phyloP scores from a whole-genome alignment of 2,888 invertebrate species.

The Cryptocephalus moraei region DNA sequence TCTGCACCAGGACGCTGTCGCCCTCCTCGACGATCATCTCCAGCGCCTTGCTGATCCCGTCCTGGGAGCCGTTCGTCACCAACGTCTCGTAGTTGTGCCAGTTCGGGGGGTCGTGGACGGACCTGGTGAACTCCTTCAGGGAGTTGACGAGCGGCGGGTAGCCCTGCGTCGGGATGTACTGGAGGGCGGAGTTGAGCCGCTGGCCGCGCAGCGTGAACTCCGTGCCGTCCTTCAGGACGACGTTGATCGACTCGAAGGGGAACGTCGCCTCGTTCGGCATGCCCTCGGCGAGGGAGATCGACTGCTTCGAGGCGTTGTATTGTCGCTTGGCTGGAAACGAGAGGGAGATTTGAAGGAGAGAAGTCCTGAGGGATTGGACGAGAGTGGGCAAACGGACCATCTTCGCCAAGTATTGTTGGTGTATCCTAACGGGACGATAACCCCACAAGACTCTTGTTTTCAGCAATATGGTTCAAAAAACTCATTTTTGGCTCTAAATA shows the following conservation, averaged over 20 bases:
- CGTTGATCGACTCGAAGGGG: slow-evolving; percentile 53
- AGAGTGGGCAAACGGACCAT: too few relatives aligned
- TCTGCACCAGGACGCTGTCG: slow-evolving; percentile 59
- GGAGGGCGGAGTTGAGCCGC: slow-evolving; percentile 55
- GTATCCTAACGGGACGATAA: too few relatives aligned
- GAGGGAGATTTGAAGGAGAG: neutral
- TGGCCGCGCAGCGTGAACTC: slow-evolving; percentile 45
- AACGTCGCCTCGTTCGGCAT: slow-evolving; percentile 66
- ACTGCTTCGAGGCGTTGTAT: slow-evolving; percentile 39
- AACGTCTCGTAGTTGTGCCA: slow-evolving; percentile 51
- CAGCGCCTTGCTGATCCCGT: slow-evolving; percentile 64
- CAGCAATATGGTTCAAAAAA: too few relatives aligned
- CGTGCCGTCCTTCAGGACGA: slow-evolving; percentile 48
- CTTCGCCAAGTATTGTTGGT: too few relatives aligned
- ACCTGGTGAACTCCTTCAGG: slow-evolving; percentile 52
- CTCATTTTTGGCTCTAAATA: too few relatives aligned
- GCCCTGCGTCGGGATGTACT: slow-evolving; percentile 68
- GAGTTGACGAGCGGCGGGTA: slow-evolving; percentile 44
- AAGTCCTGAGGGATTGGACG: too few relatives aligned
- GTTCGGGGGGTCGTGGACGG: slow-evolving; percentile 55
- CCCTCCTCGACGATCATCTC: slow-evolving; percentile 61
- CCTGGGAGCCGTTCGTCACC: slow-evolving; percentile 66
- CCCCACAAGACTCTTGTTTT: too few relatives aligned
- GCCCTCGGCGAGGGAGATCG: slow-evolving; percentile 59
- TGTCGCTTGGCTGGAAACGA: slow-evolving; percentile 40